Evolutionary conservation across 2,888 invertebrate genomes (phyloP).

Genomic region (Oscheius sp.): DNA sequence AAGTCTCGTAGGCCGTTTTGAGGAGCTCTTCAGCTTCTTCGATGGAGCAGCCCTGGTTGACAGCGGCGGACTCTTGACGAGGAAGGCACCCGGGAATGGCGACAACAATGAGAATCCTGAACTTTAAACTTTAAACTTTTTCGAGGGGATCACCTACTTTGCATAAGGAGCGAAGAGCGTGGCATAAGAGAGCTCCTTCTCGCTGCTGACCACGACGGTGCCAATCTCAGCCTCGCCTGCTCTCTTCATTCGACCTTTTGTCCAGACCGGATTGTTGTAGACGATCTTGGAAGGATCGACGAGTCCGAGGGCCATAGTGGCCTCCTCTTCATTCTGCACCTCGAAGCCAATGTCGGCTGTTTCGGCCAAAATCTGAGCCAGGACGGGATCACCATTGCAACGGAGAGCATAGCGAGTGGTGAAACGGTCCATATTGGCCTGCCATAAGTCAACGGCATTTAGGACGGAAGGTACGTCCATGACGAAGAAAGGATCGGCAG

Average conservation of each 20-base stretch:
- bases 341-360: constrained; percentile 88
- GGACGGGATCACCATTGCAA: constrained; percentile 89
- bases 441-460: constrained; percentile 79
- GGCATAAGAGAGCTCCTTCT: constrained; percentile 64
- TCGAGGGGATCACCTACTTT: too few species aligned
- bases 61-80: constrained; percentile 29
- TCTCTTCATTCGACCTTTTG: constrained; percentile 41
- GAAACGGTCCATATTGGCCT: constrained; percentile 78
- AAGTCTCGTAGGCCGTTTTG: constrained; percentile 55
- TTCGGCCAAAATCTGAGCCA: constrained; percentile 75
- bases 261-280: constrained; percentile 44
- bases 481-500: constrained; percentile 69
- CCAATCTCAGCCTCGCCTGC: constrained; percentile 48
- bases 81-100: constrained; percentile 33
- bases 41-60: constrained; percentile 24
- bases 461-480: constrained; percentile 66
- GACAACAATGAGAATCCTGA: constrained; percentile 25
- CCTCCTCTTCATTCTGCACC: constrained; percentile 74
- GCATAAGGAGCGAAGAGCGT: constrained; percentile 44
- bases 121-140: too few species aligned
- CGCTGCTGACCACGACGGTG: constrained; percentile 65
- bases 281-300: constrained; percentile 43
- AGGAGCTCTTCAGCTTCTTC: constrained; percentile 53
- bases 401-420: constrained; percentile 82
- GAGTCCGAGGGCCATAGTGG: constrained; percentile 35